phyloP scores from a whole-genome alignment of 64 coral and sea anemone genomes.

The Montipora foliosa region DNA sequence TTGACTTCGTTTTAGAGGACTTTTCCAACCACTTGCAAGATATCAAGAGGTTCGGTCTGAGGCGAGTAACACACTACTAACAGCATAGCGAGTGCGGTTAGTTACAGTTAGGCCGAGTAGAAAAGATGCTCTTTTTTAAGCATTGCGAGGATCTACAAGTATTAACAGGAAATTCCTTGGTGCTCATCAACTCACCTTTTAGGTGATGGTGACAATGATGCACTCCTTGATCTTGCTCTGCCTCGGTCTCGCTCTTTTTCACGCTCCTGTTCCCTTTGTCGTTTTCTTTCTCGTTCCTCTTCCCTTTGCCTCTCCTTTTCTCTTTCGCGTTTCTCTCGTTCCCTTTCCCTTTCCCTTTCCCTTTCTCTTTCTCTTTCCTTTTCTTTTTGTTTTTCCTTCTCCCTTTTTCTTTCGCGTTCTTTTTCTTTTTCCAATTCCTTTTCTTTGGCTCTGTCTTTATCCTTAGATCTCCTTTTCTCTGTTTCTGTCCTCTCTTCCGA shows the following conservation, averaged over 20 bases:
- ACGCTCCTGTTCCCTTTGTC: constrained; percentile 25
- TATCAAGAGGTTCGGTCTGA: too few species aligned
- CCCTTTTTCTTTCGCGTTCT: constrained; percentile 42
- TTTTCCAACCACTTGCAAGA: too few species aligned
- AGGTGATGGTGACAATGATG: constrained; percentile 59
- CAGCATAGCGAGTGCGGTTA: too few species aligned
- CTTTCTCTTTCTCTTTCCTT: constrained; percentile 39
- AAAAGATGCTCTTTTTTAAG: too few species aligned
- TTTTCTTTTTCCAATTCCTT: constrained; percentile 56
- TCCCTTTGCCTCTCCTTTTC: constrained; percentile 26
- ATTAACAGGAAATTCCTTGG: too few species aligned
- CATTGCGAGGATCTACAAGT: too few species aligned
- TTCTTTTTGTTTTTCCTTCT: constrained; percentile 58
- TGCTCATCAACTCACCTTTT: constrained; percentile 29
- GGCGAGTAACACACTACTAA: too few species aligned
- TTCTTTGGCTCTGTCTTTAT: constrained; percentile 68
- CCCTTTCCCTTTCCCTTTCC: constrained; percentile 5
- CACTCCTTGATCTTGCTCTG: constrained; percentile 64
- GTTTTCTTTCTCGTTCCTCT: constrained; percentile 48
- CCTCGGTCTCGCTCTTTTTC: constrained; percentile 48
- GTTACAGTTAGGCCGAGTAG: too few species aligned
- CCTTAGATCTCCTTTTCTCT: constrained; percentile 62
- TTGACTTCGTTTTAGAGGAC: too few species aligned
- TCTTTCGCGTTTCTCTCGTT: constrained; percentile 23
- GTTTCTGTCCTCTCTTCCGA: constrained; percentile 57